phyloP scores from a whole-genome alignment of 1,140 invertebrate genomes.

The Drosophila repleta region DNA sequence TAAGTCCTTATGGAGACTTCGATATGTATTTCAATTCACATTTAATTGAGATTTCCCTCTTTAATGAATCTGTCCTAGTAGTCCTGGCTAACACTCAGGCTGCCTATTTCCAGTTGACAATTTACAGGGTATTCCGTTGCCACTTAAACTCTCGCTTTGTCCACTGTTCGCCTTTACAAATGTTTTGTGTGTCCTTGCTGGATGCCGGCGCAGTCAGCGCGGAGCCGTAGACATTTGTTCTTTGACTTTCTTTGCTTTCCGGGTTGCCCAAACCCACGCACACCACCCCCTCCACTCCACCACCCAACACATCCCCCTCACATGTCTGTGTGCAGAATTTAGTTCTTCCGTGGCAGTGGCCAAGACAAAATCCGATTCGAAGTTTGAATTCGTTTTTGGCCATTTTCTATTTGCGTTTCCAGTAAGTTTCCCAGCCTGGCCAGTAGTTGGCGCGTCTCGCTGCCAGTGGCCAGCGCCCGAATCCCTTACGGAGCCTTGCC shows the following conservation, averaged over 20 bases:
- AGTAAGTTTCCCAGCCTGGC: slow-evolving; percentile 12
- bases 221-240: slow-evolving; percentile 73
- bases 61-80: not conserved
- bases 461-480: slow-evolving; percentile 22
- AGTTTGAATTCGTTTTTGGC: slow-evolving; percentile 24
- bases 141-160: not conserved
- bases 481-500: not conserved
- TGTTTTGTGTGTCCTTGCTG: slow-evolving; percentile 40
- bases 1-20: not conserved
- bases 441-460: slow-evolving; percentile 12
- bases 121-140: slow-evolving; percentile 15
- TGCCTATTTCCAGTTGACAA: not conserved
- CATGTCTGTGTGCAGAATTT: slow-evolving; percentile 21
- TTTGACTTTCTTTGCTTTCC: slow-evolving; percentile 79
- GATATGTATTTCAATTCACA: not conserved
- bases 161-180: slow-evolving; percentile 20
- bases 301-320: not conserved
- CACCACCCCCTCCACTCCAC: not conserved
- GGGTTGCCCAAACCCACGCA: slow-evolving; percentile 39
- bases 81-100: no score
- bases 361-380: slow-evolving; percentile 29
- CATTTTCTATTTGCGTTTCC: slow-evolving; percentile 23
- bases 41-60: not conserved
- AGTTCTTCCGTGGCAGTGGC: slow-evolving; percentile 20
- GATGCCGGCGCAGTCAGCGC: slow-evolving; percentile 29